A percentile compares a stretch with the other conserved stretches of the same genome.
Evolutionary conservation across 30 jellyfish, hydroid and myxozoan species (phyloP).

Genomic region (Nemopilema nomurai): DNA sequence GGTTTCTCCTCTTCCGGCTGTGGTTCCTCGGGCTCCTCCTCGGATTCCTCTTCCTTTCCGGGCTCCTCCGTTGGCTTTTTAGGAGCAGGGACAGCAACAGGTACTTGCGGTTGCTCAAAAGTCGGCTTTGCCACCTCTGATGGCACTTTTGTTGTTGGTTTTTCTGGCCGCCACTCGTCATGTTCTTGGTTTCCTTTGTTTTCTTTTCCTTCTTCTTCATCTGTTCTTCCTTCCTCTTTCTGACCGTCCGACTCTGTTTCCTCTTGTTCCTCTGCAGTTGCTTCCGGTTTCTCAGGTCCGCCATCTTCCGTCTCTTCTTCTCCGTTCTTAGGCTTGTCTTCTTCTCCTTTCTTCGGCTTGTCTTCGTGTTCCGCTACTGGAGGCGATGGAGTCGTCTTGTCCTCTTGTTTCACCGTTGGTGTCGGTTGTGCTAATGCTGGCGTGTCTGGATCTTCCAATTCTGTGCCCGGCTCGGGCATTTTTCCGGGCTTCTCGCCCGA

Average conservation of each 20-base stretch:
- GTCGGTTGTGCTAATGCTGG: conserved; percentile 25
- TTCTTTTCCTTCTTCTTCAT: conserved; percentile 30
- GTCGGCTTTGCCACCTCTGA: conserved; percentile 15
- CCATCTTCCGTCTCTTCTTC: conserved; percentile 15
- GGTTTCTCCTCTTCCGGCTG: conserved; percentile 38
- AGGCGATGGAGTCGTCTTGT: conserved; percentile 3
- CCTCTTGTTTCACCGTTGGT: neutral
- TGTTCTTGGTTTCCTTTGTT: neutral
- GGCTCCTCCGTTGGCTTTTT: conserved; percentile 30
- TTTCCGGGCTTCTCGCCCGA: neutral
- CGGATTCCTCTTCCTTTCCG: conserved; percentile 31
- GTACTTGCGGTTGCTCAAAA: neutral
- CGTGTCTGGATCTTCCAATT: conserved; percentile 17
- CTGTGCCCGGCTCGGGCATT: neutral
- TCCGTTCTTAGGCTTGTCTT: neutral
- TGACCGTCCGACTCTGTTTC: neutral
- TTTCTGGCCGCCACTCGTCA: neutral
- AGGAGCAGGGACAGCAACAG: conserved; percentile 43
- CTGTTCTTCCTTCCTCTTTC: neutral
- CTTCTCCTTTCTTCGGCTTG: neutral
- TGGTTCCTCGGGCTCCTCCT: conserved; percentile 38
- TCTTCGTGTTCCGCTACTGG: neutral
- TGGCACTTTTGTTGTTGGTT: conserved; percentile 23
- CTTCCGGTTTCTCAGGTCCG: conserved; percentile 17
- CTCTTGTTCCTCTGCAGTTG: conserved; percentile 17